Conservation (phyloP, 2,797 vertebrate species). For the Hoplostethus mediterraneus region DNA sequence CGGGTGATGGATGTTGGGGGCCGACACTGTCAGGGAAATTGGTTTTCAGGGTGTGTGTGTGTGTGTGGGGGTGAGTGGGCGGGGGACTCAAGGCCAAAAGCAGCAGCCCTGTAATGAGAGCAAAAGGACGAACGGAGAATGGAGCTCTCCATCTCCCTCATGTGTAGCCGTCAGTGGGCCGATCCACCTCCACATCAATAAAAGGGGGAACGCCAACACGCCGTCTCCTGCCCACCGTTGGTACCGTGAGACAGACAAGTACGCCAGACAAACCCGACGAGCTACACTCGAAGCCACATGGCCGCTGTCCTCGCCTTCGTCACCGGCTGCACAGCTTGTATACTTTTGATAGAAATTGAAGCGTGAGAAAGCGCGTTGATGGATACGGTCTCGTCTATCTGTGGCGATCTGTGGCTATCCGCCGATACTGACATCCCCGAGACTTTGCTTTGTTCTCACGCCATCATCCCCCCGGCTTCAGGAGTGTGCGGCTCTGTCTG, state of each 20-base stretch:
- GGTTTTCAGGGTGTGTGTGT: slow-evolving; percentile 71
- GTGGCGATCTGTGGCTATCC: slow-evolving; percentile 1
- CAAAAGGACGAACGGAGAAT: slow-evolving; percentile 45
- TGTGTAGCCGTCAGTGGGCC: slow-evolving; percentile 58
- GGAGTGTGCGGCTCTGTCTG: slow-evolving; percentile 27
- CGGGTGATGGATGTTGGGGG: slow-evolving; percentile 60
- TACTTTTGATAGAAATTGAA: slow-evolving; percentile 4
- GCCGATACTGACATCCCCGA: slow-evolving; percentile 1
- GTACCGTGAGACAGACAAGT: no score
- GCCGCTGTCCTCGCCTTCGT: neutral
- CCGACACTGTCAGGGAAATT: slow-evolving; percentile 68
- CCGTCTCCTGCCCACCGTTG: slow-evolving; percentile 6
- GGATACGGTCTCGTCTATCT: neutral
- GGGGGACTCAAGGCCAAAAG: slow-evolving; percentile 67
- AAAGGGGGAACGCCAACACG: slow-evolving; percentile 11
- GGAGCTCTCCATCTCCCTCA: slow-evolving; percentile 63
- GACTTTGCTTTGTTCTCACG: slow-evolving; percentile 29
- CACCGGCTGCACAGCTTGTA: neutral
- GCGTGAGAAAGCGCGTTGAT: neutral
- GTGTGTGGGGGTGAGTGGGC: no score
- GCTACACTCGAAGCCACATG: neutral
- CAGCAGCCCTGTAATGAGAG: slow-evolving; percentile 62
- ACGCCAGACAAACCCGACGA: no score
- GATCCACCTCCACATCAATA: slow-evolving; percentile 30
- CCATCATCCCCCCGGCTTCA: slow-evolving; percentile 9